phyloP scores from a whole-genome alignment of 1,140 invertebrate species.

The Globodera ellingtonae region DNA sequence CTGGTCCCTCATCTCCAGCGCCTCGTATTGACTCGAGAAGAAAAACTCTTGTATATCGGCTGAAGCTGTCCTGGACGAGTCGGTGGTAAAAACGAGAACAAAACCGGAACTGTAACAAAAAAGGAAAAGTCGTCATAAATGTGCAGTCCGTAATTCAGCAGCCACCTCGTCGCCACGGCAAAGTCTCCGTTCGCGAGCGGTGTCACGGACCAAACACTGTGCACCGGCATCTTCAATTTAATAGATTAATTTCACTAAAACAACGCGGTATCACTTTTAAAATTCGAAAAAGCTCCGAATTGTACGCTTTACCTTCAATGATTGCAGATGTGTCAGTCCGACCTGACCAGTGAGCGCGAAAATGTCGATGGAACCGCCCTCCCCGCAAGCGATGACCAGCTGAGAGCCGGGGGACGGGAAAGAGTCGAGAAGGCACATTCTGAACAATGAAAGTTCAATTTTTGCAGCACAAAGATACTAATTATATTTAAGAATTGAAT shows the following conservation, averaged over 20 bases:
- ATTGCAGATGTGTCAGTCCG: conserved; percentile 71
- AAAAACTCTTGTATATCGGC: conserved; percentile 72
- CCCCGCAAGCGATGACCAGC: conserved; percentile 77
- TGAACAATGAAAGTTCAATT: background rate
- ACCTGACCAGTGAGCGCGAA: conserved; percentile 71
- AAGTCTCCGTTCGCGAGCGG: conserved; percentile 83
- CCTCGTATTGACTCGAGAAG: conserved; percentile 27
- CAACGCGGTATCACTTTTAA: too few relatives aligned
- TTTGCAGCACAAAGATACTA: too few relatives aligned
- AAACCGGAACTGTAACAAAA: conserved; percentile 77
- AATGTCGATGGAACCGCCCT: conserved; percentile 83
- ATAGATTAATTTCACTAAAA: too few relatives aligned
- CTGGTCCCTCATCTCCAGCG: conserved; percentile 8
- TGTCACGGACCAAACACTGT: conserved; percentile 85
- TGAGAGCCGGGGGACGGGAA: background rate
- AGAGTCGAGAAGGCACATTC: background rate
- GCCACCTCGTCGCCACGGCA: conserved; percentile 75
- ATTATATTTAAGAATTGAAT: too few relatives aligned
- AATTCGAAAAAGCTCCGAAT: too few relatives aligned
- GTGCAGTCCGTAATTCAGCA: background rate
- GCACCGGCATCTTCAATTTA: conserved; percentile 70
- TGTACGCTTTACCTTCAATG: conserved; percentile 71
- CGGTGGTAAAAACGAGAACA: conserved; percentile 80
- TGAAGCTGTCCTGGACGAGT: conserved; percentile 73
- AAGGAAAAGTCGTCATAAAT: background rate